Conservation (phyloP, 2,113 vertebrate genomes). For the Otus sunia region DNA sequence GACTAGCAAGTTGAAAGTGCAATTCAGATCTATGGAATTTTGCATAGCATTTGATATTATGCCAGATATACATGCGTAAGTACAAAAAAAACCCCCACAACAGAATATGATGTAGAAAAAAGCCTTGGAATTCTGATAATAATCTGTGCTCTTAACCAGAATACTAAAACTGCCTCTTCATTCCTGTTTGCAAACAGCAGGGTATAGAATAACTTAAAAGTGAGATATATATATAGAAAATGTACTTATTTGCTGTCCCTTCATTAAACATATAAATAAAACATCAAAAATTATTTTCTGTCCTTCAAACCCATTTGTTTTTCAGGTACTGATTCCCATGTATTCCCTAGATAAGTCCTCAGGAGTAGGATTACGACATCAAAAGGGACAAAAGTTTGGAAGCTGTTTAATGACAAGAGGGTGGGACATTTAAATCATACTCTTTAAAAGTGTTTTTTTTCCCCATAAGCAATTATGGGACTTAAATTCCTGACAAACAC, state of each 20-base stretch:
- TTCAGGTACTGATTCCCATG: background rate
- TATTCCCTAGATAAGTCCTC: background rate
- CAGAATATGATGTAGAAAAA: background rate
- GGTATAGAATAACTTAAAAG: background rate
- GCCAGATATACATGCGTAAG: background rate
- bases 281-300: background rate
- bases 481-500: slow-evolving; percentile 1
- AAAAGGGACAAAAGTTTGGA: background rate
- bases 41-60: background rate
- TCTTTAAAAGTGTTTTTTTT: background rate
- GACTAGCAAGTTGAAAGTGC: background rate
- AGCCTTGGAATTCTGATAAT: background rate
- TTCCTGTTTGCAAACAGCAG: background rate
- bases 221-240: background rate
- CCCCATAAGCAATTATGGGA: background rate
- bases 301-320: background rate
- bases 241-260: background rate
- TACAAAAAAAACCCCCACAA: background rate
- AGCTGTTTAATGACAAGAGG: background rate
- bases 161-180: background rate
- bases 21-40: background rate
- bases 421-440: background rate
- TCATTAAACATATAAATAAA: background rate
- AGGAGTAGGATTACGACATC: background rate
- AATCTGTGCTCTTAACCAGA: background rate